Conservation (phyloP, 2,113 vertebrate genomes). For the Pygoscelis antarcticus region DNA sequence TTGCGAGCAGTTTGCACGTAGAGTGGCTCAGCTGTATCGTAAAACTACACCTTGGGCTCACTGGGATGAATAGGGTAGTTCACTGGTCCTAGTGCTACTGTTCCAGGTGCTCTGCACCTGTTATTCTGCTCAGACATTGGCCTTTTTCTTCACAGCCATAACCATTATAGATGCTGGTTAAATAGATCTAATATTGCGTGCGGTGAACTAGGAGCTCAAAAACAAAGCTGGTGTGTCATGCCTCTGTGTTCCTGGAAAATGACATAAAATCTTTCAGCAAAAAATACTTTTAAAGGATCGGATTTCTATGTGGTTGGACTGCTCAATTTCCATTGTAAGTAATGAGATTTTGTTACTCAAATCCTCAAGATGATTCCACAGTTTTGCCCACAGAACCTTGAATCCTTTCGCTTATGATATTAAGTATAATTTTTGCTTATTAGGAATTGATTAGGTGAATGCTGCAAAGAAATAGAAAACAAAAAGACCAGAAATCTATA, state of each 20-base stretch:
- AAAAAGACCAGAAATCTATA: neutral
- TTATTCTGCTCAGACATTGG: neutral
- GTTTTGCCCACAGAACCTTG: neutral
- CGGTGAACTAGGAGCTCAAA: neutral
- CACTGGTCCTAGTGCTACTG: neutral
- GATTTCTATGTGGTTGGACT: neutral
- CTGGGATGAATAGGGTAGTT: constrained; percentile 17
- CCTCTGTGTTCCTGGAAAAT: neutral
- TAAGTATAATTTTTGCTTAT: neutral
- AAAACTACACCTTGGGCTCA: neutral
- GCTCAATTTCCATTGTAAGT: neutral
- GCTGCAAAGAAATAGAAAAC: neutral
- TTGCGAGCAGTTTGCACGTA: neutral
- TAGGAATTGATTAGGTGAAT: neutral
- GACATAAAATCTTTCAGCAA: neutral
- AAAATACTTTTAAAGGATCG: neutral
- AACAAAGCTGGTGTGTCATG: neutral
- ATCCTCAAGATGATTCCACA: neutral
- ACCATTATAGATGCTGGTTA: neutral
- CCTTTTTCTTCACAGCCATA: neutral
- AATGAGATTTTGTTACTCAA: neutral
- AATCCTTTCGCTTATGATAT: neutral
- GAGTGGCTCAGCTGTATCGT: neutral
- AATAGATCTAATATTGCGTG: neutral
- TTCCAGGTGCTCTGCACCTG: constrained; percentile 48